Evolutionary conservation across 2,113 vertebrate species (phyloP), one percentile per base, ranked within the genome.

Genomic region (Ciconia boyciana): DNA sequence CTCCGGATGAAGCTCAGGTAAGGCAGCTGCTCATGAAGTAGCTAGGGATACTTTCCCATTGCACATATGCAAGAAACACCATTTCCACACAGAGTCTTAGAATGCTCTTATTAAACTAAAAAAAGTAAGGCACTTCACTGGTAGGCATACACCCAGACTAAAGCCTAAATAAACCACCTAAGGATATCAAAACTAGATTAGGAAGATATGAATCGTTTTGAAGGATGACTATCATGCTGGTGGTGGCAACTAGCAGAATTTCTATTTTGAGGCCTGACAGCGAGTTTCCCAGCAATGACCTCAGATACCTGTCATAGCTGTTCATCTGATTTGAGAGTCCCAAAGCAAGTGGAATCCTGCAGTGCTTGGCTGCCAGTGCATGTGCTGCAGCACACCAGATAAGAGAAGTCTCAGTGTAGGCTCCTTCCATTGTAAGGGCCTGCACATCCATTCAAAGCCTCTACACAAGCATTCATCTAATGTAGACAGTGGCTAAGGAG

Each of bases 281-380:
- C 4, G 29, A 95, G 77, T 95, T 96, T 91, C 91, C 94, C 16
- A 3, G 88, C 71, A 29, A 11, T 90, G 91, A 94, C 22, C 91
- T 93, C 95, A 94, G 85, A 28, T 31, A 72, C 58, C 62, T 9
- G 75, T 87, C 95, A 95, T 15, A 52, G 80, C 62, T 55, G 22
- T 17, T 80, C 85, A 69, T 60, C 83, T 31, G 32, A 76, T 44
- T 10, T 25, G 22, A 65, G 71, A 68, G 21, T 5, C 71, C 89
- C 70, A 71, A 18, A 55, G 49, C 7, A 58, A 68, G 64, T 0
- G 3, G 31, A 41, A 75, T 11, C 41, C 79, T 79, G 70, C 43
- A 32, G 51, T 4, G 54, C 62, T 28, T 16, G 1, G 13, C 46
- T 54, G 77, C 11, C 54, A 24, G 13, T 0, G 6, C 26, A 74